phyloP scores from a whole-genome alignment of 2,797 vertebrate genomes.

The Adelosebastes latens region DNA sequence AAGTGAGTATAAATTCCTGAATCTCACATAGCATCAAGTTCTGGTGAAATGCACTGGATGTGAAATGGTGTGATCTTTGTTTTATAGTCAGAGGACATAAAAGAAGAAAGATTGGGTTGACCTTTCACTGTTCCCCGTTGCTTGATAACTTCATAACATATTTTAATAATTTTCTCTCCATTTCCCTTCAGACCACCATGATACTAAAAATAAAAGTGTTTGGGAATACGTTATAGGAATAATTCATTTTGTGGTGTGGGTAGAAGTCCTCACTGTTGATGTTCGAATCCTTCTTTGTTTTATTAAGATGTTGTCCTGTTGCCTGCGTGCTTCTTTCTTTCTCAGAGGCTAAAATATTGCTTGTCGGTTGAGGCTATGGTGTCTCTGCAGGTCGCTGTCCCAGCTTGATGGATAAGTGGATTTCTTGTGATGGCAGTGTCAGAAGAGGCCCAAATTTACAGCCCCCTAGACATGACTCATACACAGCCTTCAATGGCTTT shows the following conservation, averaged over 20 bases:
- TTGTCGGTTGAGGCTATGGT: conserved; percentile 37
- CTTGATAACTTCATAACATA: conserved; percentile 22
- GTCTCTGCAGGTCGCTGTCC: conserved; percentile 58
- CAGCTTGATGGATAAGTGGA: conserved; percentile 75
- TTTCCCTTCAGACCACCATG: conserved; percentile 14
- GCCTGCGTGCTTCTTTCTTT: not conserved
- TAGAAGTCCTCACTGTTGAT: not conserved
- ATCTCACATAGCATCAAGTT: conserved; percentile 44
- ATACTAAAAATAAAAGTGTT: conserved; percentile 10
- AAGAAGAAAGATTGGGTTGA: conserved; percentile 20
- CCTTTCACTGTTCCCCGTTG: not conserved
- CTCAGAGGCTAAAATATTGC: conserved; percentile 18
- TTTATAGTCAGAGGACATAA: conserved; percentile 24
- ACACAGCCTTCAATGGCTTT: conserved; percentile 68
- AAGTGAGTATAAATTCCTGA: conserved; percentile 60
- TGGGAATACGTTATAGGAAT: not conserved
- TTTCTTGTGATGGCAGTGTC: conserved; percentile 75
- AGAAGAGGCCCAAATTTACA: conserved; percentile 77
- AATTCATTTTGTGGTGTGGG: not conserved
- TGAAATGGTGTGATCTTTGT: conserved; percentile 33
- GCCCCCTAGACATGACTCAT: conserved; percentile 79
- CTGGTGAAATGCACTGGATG: conserved; percentile 15
- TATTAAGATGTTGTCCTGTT: not conserved
- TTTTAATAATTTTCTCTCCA: conserved; percentile 24
- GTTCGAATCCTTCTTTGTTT: not conserved